A percentile compares a stretch with the other conserved stretches of the same genome.
Conservation (phyloP, 2,113 vertebrate species). For the Upupa epops region DNA sequence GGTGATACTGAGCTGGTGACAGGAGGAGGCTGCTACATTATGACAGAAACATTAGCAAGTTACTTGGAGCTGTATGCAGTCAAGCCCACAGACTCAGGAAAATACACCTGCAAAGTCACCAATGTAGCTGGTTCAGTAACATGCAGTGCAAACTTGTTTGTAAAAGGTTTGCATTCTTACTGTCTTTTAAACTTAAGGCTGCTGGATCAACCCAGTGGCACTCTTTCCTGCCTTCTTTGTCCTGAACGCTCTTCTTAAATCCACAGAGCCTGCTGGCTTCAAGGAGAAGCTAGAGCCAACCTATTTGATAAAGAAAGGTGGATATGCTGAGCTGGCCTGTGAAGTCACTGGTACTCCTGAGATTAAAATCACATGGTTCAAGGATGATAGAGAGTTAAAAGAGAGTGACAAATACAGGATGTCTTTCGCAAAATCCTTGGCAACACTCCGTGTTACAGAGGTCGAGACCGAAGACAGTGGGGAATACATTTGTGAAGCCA, state of each 20-base stretch:
- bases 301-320: conserved; percentile 83
- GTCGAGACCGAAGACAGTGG: conserved; percentile 85
- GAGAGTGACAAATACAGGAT: conserved; percentile 81
- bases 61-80: conserved; percentile 90
- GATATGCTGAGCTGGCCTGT: conserved; percentile 82
- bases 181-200: conserved; percentile 28
- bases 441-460: conserved; percentile 78
- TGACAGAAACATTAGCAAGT: conserved; percentile 88
- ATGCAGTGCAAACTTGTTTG: conserved; percentile 88
- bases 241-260: conserved; percentile 71
- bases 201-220: conserved; percentile 3
- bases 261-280: conserved; percentile 91
- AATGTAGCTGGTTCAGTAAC: conserved; percentile 90
- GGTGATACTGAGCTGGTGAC: conserved; percentile 87
- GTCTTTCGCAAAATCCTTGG: conserved; percentile 76
- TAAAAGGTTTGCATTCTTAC: conserved; percentile 88
- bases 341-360: conserved; percentile 90
- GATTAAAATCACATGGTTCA: conserved; percentile 92
- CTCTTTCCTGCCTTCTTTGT: conserved; percentile 26
- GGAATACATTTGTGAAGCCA: conserved; percentile 90
- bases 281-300: conserved; percentile 86
- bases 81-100: conserved; percentile 86
- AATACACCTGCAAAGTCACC: conserved; percentile 90
- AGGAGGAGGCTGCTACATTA: conserved; percentile 90
- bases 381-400: conserved; percentile 87